phyloP scores from a whole-genome alignment of 2,797 vertebrate genomes.

The Pampus argenteus region DNA sequence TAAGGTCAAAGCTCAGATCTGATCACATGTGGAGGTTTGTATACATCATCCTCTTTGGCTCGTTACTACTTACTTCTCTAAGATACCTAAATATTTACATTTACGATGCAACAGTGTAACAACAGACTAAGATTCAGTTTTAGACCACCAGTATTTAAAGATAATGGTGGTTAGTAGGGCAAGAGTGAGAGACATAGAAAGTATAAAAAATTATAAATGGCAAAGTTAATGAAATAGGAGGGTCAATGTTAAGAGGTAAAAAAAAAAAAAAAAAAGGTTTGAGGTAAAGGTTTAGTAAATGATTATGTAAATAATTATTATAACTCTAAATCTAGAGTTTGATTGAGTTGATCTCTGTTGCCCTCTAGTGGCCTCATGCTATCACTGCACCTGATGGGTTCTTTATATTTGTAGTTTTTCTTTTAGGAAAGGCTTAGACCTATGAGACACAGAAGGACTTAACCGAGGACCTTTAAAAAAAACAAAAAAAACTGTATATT shows the following conservation, averaged over 20 bases:
- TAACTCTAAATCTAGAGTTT: background rate
- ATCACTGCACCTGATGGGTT: no score
- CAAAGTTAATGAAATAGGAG: background rate
- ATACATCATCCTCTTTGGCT: background rate
- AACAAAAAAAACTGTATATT: background rate
- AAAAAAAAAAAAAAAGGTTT: background rate
- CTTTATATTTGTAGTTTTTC: no score
- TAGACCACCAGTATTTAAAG: background rate
- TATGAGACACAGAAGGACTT: no score
- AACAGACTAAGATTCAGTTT: background rate
- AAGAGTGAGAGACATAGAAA: background rate
- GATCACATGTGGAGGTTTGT: slow-evolving; percentile 13
- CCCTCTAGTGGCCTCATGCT: slow-evolving; percentile 54
- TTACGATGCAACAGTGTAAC: background rate
- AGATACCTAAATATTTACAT: slow-evolving; percentile 8
- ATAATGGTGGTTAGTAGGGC: background rate
- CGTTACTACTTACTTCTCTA: background rate
- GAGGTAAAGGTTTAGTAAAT: background rate
- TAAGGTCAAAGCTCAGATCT: slow-evolving; percentile 39
- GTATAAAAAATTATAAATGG: background rate
- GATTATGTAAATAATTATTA: background rate
- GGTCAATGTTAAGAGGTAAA: background rate
- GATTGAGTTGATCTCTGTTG: slow-evolving; percentile 31
- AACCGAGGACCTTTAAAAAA: no score
- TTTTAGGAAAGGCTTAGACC: no score